A percentile compares a stretch with the other conserved stretches of the same genome.
Evolutionary conservation across 2,113 vertebrate genomes (phyloP).

Genomic region (Microcebus murinus): DNA sequence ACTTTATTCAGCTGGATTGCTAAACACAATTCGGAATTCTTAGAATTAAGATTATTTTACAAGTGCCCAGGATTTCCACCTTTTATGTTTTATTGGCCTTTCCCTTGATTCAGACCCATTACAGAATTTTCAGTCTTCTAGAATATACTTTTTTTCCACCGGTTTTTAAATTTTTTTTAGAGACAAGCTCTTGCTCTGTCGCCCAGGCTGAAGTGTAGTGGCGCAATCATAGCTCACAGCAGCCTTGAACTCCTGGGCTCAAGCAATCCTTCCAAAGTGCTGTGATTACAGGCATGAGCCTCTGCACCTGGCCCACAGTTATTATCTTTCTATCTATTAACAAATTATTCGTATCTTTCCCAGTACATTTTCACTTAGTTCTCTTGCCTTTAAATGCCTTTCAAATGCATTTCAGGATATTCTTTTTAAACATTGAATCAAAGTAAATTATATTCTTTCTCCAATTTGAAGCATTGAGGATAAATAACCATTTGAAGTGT

Average conservation of each 20-base stretch:
- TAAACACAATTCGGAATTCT: slow-evolving; percentile 56
- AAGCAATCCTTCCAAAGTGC: too few species aligned
- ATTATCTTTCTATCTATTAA: neutral
- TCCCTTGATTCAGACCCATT: slow-evolving; percentile 31
- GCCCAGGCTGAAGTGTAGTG: too few species aligned
- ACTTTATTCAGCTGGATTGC: slow-evolving; percentile 62
- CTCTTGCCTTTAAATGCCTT: slow-evolving; percentile 65
- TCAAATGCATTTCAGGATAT: slow-evolving; percentile 68
- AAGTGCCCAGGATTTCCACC: slow-evolving; percentile 39
- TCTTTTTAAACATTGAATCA: slow-evolving; percentile 58
- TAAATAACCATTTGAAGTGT: slow-evolving; percentile 66
- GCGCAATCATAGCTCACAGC: too few species aligned
- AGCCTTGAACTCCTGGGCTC: too few species aligned
- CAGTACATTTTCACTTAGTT: slow-evolving; percentile 56
- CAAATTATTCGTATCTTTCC: slow-evolving; percentile 53
- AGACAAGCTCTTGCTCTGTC: too few species aligned
- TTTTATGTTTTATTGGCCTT: slow-evolving; percentile 7
- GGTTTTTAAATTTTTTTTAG: too few species aligned
- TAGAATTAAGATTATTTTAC: slow-evolving; percentile 58
- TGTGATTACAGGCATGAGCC: too few species aligned
- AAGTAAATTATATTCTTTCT: slow-evolving; percentile 41
- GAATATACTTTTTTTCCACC: neutral
- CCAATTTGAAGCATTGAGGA: slow-evolving; percentile 40
- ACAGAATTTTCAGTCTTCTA: slow-evolving; percentile 24
- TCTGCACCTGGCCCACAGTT: neutral